Percentiles rank a stretch among this genome's conserved stretches.
Evolutionary conservation across 2,888 invertebrate genomes (phyloP).

Genomic region (Leptodirus hochenwartii): DNA sequence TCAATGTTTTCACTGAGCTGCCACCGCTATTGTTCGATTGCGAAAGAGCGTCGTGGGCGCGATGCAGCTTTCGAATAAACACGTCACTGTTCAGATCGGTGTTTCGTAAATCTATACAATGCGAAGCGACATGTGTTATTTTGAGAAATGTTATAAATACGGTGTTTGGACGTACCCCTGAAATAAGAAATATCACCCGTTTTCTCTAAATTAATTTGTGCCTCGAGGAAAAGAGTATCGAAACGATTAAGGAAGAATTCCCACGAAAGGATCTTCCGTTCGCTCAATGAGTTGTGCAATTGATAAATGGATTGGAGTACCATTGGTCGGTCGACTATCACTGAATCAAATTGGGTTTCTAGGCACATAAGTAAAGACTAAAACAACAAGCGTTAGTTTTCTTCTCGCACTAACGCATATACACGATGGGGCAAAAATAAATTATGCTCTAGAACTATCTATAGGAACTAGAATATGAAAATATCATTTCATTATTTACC

Average conservation of each 20-base stretch:
- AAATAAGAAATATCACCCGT: conserved; percentile 68
- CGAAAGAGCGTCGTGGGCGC: conserved; percentile 75
- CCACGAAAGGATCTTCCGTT: conserved; percentile 83
- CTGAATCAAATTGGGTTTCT: conserved; percentile 95
- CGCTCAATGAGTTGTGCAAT: conserved; percentile 80
- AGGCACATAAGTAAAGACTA: conserved; percentile 80
- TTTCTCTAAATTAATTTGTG: conserved; percentile 79
- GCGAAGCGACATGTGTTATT: conserved; percentile 7
- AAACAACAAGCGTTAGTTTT: conserved; percentile 12
- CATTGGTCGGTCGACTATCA: conserved; percentile 91
- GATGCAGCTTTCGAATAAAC: conserved; percentile 68
- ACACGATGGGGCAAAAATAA: no score
- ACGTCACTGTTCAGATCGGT: conserved; percentile 74
- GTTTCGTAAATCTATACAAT: conserved; percentile 60
- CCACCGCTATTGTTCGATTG: conserved; percentile 47
- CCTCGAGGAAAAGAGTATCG: conserved; percentile 88
- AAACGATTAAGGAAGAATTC: conserved; percentile 95
- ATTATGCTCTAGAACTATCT: no score
- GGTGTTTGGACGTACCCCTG: conserved; percentile 38
- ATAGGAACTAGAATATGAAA: no score
- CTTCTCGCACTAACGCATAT: background rate
- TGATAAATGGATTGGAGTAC: conserved; percentile 90
- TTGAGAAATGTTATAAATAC: background rate
- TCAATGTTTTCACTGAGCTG: conserved; percentile 53
- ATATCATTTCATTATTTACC: no score